phyloP scores from a whole-genome alignment of 2,113 vertebrate genomes.

The Telmatochromis bifrenatus region DNA sequence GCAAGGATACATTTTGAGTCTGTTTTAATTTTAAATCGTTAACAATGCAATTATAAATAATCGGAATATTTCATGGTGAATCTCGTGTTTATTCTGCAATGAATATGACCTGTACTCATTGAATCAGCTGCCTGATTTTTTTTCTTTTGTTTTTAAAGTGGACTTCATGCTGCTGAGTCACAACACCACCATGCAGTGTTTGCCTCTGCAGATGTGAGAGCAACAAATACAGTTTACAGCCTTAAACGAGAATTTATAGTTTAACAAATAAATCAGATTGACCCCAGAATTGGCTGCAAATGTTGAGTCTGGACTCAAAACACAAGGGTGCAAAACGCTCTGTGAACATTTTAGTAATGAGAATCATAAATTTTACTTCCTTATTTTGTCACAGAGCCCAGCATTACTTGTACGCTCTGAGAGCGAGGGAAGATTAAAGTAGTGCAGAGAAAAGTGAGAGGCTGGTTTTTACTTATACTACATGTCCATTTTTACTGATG shows the following conservation, averaged over 20 bases:
- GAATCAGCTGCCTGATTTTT: neutral
- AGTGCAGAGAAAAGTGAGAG: neutral
- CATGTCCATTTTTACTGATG: neutral
- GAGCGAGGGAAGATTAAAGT: neutral
- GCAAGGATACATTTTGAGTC: neutral
- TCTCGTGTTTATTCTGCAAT: neutral
- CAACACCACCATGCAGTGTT: neutral
- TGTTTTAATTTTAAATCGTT: neutral
- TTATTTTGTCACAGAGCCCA: neutral
- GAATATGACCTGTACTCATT: neutral
- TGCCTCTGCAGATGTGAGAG: neutral
- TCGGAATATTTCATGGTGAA: neutral
- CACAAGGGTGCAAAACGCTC: neutral
- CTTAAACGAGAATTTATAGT: neutral
- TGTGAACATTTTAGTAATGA: neutral
- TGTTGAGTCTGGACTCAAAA: neutral
- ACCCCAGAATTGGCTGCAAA: neutral
- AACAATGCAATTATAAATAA: neutral
- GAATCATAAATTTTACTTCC: neutral
- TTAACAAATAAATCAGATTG: neutral
- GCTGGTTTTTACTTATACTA: neutral
- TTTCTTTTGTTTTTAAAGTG: neutral
- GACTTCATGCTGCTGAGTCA: neutral
- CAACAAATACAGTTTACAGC: neutral
- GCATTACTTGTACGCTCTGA: neutral